These are phyloP conservation scores for Tychaedon coryphoeus DNA, from an alignment of 2,113 vertebrate genomes.

Conservation along the genomic window DNA sequence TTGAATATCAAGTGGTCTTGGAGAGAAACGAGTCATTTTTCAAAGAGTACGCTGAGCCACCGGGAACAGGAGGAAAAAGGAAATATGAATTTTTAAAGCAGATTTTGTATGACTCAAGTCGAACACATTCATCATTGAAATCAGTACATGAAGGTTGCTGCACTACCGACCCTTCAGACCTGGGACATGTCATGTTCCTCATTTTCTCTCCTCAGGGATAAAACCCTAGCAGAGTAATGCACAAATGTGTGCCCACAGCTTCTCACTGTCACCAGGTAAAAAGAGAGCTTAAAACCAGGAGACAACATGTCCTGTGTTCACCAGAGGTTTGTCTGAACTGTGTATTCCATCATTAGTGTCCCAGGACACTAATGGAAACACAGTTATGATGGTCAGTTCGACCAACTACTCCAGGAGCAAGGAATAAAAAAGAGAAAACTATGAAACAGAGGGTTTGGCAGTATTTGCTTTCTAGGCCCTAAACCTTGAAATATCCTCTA, in stretches of 20 bases:
- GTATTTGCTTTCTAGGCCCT: neutral
- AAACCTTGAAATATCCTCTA: neutral
- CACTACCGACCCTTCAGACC: neutral
- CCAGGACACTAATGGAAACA: neutral
- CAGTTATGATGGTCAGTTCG: neutral
- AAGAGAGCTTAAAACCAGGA: neutral
- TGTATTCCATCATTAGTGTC: neutral
- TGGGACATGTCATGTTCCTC: accelerated
- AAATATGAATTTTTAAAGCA: slow-evolving; percentile 5
- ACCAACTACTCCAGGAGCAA: neutral
- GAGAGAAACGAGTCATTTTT: neutral
- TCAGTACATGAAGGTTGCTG: neutral
- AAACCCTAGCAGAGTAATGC: neutral
- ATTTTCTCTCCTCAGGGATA: neutral
- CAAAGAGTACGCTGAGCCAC: neutral
- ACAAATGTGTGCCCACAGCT: neutral
- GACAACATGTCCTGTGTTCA: neutral
- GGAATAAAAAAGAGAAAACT: neutral
- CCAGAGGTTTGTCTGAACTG: neutral
- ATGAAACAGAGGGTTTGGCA: neutral
- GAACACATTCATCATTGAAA: neutral
- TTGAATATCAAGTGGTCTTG: neutral
- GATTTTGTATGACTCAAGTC: neutral
- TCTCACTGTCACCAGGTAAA: neutral
- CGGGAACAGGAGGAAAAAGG: neutral